Base-by-base conservation (phyloP, 2,797 vertebrate species). In the Scolopax rusticola region DNA sequence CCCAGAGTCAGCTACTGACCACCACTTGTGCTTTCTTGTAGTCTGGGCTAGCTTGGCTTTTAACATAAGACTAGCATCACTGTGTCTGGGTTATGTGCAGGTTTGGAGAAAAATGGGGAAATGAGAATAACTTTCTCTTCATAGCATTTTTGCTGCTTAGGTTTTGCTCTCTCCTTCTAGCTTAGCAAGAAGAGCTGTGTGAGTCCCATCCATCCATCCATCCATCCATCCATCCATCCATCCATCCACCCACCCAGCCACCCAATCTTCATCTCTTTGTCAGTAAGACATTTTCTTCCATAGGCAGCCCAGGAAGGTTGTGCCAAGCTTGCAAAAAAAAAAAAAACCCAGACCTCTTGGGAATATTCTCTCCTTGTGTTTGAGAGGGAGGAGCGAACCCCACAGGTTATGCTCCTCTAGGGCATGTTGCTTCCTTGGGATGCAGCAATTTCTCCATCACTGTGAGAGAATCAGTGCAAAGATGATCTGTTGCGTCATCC, bases 1-100 rank as follows among this genome's bases (percentile, higher is more conserved):
- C 93, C 33, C 57, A 71, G 80, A 75, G 77, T 19, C 77, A 33
- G 93, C 93, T 95, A 87, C 96, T 95, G 95, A 70, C 90, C 94
- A 88, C 41, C 64, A 0, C 33, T 27, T 68, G 27, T 61, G 54
- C 8, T 59, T 91, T 59, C 53, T 59, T 47, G n/a, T 51, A 8
- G 13, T 36, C 64, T 77, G 36, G 20, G 8, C 17, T 33, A 51
- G 38, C 20, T 63, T 61, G 54, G 18, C 14, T 89, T 87, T 53
- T 71, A n/a, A n/a, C 9, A 1, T 2, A 41, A 60, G 17, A 21
- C 2, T 64, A 24, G 28, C 61, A 7, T 2, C 4, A 3, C 23
- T 36, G 27, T 28, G 23, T 13, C 10, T 4, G 56, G 13, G 23
- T 48, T 73, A 7, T 20, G 25, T 41, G 56, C 15, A 53, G 13